Conservation (phyloP, 1,140 invertebrate species). For the Solenopsis invicta region DNA sequence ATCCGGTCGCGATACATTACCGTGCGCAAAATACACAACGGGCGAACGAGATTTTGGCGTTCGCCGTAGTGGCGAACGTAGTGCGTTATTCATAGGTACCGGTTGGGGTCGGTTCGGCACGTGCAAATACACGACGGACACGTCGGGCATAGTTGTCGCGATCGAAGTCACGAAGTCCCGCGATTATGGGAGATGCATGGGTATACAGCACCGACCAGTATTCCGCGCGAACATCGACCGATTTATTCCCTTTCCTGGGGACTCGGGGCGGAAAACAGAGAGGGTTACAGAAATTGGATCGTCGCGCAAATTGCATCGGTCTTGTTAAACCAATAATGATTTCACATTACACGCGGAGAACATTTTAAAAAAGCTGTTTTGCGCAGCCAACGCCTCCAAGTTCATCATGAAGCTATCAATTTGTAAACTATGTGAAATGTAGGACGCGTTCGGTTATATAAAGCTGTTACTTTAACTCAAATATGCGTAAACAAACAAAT, state of each 20-base stretch:
- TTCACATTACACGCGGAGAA: background rate
- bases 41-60: constrained; percentile 41
- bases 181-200: constrained; percentile 68
- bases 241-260: constrained; percentile 47
- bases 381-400: background rate
- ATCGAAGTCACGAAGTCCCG: constrained; percentile 60
- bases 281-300: constrained; percentile 35
- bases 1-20: constrained; percentile 53
- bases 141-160: constrained; percentile 52
- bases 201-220: constrained; percentile 47
- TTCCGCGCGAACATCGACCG: constrained; percentile 7
- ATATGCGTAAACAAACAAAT: background rate
- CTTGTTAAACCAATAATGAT: constrained; percentile 29
- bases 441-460: background rate
- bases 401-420: background rate
- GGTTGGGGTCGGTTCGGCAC: constrained; percentile 6
- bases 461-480: background rate
- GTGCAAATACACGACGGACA: constrained; percentile 53
- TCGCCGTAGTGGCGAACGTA: background rate
- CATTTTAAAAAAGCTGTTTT: constrained; percentile 1
- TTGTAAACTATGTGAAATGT: background rate
- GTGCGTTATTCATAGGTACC: constrained; percentile 44
- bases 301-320: constrained; percentile 26
- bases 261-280: background rate
- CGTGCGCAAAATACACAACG: constrained; percentile 41